Conservation (phyloP, 2,888 invertebrate genomes). For the Ormia ochracea region DNA sequence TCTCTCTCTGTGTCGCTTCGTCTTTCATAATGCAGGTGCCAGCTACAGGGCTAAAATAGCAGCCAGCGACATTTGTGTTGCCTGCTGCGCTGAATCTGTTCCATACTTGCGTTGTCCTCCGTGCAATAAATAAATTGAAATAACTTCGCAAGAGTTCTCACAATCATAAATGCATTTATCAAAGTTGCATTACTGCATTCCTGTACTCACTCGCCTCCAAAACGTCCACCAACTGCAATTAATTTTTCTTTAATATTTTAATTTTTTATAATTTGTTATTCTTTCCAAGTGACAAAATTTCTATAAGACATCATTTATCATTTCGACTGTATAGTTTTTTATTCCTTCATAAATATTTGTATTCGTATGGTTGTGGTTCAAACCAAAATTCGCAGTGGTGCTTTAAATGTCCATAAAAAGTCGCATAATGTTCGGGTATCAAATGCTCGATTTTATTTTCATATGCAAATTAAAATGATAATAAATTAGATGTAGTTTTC, state of each 20-base stretch:
- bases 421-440: no score
- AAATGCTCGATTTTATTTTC: no score
- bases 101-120: not conserved
- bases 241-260: no score
- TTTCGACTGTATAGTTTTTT: not conserved
- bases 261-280: slow-evolving; percentile 14
- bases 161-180: not conserved
- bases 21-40: no score
- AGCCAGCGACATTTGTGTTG: no score
- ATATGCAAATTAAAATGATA: not conserved
- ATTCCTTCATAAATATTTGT: not conserved
- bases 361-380: no score
- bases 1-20: no score
- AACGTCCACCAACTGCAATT: not conserved
- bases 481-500: no score
- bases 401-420: no score
- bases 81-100: not conserved
- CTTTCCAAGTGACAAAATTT: slow-evolving; percentile 13
- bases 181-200: not conserved
- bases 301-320: slow-evolving; percentile 11
- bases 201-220: no score
- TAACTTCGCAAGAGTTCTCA: not conserved
- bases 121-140: not conserved
- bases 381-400: no score
- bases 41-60: no score